phyloP scores from a whole-genome alignment of 2,888 invertebrate genomes.

The Mimas tiliae region DNA sequence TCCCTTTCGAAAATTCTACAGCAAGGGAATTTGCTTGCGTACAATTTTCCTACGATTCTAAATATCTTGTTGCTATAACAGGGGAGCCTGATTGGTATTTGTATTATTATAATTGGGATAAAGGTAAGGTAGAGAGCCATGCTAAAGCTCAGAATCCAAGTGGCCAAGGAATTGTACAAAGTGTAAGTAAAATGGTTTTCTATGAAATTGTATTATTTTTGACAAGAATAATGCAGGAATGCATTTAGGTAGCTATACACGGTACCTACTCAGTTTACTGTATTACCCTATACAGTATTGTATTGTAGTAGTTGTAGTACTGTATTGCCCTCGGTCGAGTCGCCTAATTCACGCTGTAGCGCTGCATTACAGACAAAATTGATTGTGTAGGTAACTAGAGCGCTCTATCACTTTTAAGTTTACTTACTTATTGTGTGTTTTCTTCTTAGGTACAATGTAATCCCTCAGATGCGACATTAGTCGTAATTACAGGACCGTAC shows the following conservation, averaged over 20 bases:
- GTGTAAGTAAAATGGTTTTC: constrained; percentile 51
- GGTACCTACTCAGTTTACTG: too few species aligned
- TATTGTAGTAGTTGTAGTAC: too few species aligned
- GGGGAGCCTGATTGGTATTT: constrained; percentile 93
- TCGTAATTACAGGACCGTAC: constrained; percentile 87
- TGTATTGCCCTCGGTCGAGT: too few species aligned
- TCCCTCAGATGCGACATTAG: constrained; percentile 89
- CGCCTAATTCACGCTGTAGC: too few species aligned
- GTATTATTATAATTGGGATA: constrained; percentile 93
- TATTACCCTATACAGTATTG: too few species aligned
- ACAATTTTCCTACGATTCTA: constrained; percentile 92
- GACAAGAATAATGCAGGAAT: too few species aligned
- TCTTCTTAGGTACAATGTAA: constrained; percentile 89
- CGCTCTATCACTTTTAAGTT: background rate
- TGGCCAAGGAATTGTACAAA: constrained; percentile 86
- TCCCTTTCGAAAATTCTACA: constrained; percentile 85
- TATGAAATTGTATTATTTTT: background rate
- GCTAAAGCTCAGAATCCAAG: constrained; percentile 89
- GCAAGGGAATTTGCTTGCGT: constrained; percentile 88
- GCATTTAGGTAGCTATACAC: too few species aligned
- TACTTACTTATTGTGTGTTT: background rate
- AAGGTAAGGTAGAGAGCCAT: constrained; percentile 90
- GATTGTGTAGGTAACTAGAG: background rate
- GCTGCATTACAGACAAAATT: background rate
- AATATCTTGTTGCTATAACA: constrained; percentile 91